phyloP scores from a whole-genome alignment of 2,797 vertebrate species.

The Crax fasciolata region DNA sequence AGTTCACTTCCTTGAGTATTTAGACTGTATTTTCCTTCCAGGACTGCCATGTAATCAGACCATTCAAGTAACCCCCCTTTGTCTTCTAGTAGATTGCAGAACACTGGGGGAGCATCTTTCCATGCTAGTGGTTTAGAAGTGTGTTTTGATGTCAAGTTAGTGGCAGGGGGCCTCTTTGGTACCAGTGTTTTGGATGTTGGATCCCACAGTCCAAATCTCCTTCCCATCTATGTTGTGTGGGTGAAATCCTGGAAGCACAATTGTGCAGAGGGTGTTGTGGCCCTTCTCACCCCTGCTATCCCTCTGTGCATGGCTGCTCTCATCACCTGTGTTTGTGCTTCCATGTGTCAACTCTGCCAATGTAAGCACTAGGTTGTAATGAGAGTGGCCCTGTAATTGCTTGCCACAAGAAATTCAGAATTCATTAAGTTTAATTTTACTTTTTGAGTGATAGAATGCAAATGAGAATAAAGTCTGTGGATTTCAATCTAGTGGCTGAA shows the following conservation, averaged over 20 bases:
- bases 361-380: neutral
- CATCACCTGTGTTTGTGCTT: neutral
- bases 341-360: fast-evolving
- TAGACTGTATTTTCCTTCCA: neutral
- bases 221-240: neutral
- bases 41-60: neutral
- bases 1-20: neutral
- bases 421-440: neutral
- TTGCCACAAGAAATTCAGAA: neutral
- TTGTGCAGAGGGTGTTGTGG: neutral
- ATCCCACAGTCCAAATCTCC: neutral
- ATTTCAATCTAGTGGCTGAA: neutral
- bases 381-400: neutral
- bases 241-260: neutral
- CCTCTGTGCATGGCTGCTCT: neutral
- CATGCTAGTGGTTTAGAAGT: neutral
- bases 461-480: neutral
- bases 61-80: neutral
- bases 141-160: neutral
- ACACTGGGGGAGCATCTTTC: neutral
- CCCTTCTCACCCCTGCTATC: neutral
- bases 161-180: neutral
- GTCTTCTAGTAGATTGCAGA: neutral
- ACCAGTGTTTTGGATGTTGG: neutral
- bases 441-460: neutral